phyloP scores from a whole-genome alignment of 2,113 vertebrate species.

The Picathartes gymnocephalus region DNA sequence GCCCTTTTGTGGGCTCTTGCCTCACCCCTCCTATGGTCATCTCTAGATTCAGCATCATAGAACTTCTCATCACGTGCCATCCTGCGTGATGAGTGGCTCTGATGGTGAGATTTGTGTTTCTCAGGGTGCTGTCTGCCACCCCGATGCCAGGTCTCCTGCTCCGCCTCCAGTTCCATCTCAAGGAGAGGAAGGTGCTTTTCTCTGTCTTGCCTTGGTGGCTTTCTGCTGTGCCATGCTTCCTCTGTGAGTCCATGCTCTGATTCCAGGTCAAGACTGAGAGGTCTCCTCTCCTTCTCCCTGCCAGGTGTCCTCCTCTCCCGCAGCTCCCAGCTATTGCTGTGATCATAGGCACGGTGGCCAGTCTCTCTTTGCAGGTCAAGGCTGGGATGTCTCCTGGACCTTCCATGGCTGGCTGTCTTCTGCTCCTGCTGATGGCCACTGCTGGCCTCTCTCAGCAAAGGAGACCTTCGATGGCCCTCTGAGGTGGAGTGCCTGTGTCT shows the following conservation, averaged over 20 bases:
- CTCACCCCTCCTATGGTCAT: constrained; percentile 39
- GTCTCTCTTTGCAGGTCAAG: not conserved
- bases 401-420: not conserved
- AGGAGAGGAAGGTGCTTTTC: constrained; percentile 62
- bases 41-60: not conserved
- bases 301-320: not conserved
- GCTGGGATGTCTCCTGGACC: not conserved
- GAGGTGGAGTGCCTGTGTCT: not conserved
- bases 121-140: not conserved
- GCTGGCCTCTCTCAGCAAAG: not conserved
- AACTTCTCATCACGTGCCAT: not conserved
- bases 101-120: not conserved
- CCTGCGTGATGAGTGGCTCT: not conserved
- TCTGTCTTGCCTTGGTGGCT: constrained; percentile 60
- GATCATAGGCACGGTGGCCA: not conserved
- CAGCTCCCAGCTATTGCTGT: not conserved
- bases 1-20: constrained; percentile 35
- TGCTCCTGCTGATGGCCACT: not conserved
- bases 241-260: constrained; percentile 28
- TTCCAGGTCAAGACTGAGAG: constrained; percentile 56
- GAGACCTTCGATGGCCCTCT: not conserved
- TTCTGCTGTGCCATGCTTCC: not conserved
- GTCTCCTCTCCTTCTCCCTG: constrained; percentile 69
- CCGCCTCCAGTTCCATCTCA: constrained; percentile 54
- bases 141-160: constrained; percentile 9